These are phyloP conservation scores for Melanotaenia nigrans DNA, from an alignment of 2,797 vertebrate species.

Conservation along the genomic window DNA sequence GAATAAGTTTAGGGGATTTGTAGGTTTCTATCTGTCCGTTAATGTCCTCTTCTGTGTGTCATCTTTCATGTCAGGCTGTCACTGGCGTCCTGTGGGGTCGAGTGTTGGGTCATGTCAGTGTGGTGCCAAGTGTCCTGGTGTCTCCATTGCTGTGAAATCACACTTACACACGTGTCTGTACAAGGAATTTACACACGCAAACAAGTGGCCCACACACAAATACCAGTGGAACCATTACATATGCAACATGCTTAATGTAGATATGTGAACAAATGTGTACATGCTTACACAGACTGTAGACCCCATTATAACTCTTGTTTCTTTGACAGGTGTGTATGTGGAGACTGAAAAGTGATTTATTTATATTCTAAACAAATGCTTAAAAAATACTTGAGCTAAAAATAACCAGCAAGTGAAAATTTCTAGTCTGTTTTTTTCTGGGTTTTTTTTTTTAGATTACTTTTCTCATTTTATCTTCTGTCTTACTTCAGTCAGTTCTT, in stretches of 20 bases:
- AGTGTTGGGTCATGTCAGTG: slow-evolving; percentile 69
- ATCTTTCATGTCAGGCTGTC: slow-evolving; percentile 68
- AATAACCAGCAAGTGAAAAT: slow-evolving; percentile 13
- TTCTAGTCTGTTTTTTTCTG: slow-evolving; percentile 12
- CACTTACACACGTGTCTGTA: slow-evolving; percentile 41
- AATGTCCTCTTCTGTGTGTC: slow-evolving; percentile 36
- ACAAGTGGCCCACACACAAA: slow-evolving; percentile 38
- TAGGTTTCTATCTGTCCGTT: slow-evolving; percentile 18
- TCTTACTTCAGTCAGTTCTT: slow-evolving; percentile 16
- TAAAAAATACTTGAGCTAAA: neutral
- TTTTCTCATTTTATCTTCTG: slow-evolving; percentile 11
- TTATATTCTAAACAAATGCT: slow-evolving; percentile 24
- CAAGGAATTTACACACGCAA: slow-evolving; percentile 50
- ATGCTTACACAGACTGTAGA: slow-evolving; percentile 38
- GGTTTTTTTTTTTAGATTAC: slow-evolving; percentile 6
- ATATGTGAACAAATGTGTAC: slow-evolving; percentile 48
- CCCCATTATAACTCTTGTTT: slow-evolving; percentile 54
- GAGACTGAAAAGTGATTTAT: slow-evolving; percentile 17
- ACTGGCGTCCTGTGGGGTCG: slow-evolving; percentile 61
- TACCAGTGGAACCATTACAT: slow-evolving; percentile 15
- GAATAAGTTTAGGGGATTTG: slow-evolving; percentile 21
- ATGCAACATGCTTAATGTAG: slow-evolving; percentile 49
- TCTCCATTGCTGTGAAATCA: slow-evolving; percentile 68
- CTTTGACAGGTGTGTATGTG: slow-evolving; percentile 40
- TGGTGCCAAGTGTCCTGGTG: slow-evolving; percentile 73